A percentile compares a stretch with the other conserved stretches of the same genome.
Evolutionary conservation across 2,797 vertebrate species (phyloP).

Genomic region (Philypnodon macrostomus): DNA sequence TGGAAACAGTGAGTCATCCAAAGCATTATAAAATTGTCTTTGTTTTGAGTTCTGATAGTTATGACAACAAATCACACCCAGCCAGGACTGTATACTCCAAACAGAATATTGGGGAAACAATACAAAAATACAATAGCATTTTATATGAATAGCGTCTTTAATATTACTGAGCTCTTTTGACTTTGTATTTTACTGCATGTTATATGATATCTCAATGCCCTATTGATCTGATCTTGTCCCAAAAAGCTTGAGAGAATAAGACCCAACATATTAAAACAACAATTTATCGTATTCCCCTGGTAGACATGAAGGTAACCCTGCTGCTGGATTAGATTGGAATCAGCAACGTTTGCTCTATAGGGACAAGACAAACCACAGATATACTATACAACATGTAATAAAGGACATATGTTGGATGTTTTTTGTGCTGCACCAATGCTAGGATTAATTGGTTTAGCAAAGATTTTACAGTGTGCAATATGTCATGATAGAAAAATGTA

Average conservation of each 20-base stretch:
- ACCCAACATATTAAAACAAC: conserved; percentile 3
- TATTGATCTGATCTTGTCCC: background rate
- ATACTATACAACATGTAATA: background rate
- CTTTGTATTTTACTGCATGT: background rate
- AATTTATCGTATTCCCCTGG: background rate
- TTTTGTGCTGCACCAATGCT: no score
- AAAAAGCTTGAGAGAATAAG: background rate
- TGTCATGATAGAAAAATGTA: no score
- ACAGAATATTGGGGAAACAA: no score
- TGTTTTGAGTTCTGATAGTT: background rate
- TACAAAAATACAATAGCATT: no score
- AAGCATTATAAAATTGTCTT: background rate
- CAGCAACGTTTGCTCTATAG: background rate
- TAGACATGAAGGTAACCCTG: background rate
- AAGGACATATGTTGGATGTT: background rate
- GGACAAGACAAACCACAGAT: background rate
- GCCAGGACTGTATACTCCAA: no score
- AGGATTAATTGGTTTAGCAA: background rate
- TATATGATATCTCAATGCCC: no score
- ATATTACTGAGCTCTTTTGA: background rate
- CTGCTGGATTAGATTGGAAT: background rate
- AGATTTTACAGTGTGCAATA: no score
- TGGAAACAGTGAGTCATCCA: background rate
- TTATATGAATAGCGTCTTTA: no score
- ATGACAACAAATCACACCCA: no score